Evolutionary conservation across 2,797 vertebrate genomes (phyloP).

Genomic region (Xyrichtys novacula): DNA sequence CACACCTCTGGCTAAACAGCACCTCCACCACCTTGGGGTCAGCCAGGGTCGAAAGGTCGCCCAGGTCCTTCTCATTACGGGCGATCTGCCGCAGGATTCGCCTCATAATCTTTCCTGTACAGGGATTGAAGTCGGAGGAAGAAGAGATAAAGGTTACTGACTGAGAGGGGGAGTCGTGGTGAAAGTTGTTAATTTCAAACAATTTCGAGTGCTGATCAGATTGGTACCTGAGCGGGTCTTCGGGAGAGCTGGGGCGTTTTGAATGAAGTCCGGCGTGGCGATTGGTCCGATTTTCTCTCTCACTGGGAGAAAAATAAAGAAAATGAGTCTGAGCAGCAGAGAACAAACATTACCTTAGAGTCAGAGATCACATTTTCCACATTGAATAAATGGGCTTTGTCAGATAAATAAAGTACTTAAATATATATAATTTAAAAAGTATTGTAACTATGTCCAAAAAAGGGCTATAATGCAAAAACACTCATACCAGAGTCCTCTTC

Average conservation of each 20-base stretch:
- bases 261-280: slow-evolving; percentile 88
- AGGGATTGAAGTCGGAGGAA: neutral
- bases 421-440: too few relatives aligned
- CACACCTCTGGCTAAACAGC: slow-evolving; percentile 84
- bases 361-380: too few relatives aligned
- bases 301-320: slow-evolving; percentile 68
- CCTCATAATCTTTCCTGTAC: slow-evolving; percentile 88
- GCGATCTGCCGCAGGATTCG: slow-evolving; percentile 86
- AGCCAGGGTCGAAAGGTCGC: slow-evolving; percentile 87
- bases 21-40: slow-evolving; percentile 88
- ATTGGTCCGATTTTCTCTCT: slow-evolving; percentile 89
- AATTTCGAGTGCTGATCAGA: neutral
- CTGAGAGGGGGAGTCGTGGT: neutral
- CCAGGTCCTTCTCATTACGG: slow-evolving; percentile 86
- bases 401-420: too few relatives aligned
- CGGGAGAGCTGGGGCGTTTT: slow-evolving; percentile 86
- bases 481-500: too few relatives aligned
- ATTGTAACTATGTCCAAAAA: too few relatives aligned
- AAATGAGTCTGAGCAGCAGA: neutral
- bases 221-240: slow-evolving; percentile 89
- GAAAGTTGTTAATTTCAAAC: neutral
- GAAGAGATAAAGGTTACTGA: neutral
- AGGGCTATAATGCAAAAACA: too few relatives aligned
- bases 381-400: too few relatives aligned
- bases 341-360: neutral